Evolutionary conservation across 1,140 invertebrate genomes (phyloP), one percentile per base, ranked within the genome.

Genomic region (Thalassaphorura encarpata): DNA sequence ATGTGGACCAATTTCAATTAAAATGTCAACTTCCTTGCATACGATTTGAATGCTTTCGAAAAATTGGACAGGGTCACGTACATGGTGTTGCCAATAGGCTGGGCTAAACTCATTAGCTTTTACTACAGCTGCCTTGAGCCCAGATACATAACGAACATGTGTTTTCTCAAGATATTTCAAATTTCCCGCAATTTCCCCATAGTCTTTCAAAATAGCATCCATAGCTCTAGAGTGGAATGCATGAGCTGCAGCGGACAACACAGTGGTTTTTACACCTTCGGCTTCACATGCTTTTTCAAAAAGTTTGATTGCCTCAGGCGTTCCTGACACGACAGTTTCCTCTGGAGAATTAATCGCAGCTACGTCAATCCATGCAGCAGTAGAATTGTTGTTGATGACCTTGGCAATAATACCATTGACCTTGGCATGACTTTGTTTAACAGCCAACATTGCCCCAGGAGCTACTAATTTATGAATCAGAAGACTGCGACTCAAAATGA

Each of bases 191-290:
- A 52, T 41, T 26, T 21, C 21, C 5, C 50, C 36, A 41, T 40
- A 52, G 16, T 52, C 50, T 18, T 39, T n/a, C 31, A 52, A 13
- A 15, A 52, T 24, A 16, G 16, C 2, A 41, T 52, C 50, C 50
- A 52, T 52, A n/a, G 39, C 33, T 4, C 31, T n/a, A 4, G 50
- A 52, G 19, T 52, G 50, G 23, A 40, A 52, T 18, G 50, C 50
- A 15, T 41, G 31, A 18, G 50, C 18, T 19, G 50, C 6, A 24
- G 31, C 2, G n/a, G n/a, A n/a, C 6, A 52, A 21, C 3, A 24
- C 19, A 6, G 39, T 31, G 18, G 40, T 40, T 52, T 23, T 8
- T 43, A 43, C 6, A 11, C 21, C 21, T 40, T 52, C 18, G 26
- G 39, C 11, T 24, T 19, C 5, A 40, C 31, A 39, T 5, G 41